A percentile compares a stretch with the other conserved stretches of the same genome.
Conservation (phyloP, 2,113 vertebrate genomes). For the Prunella fulvescens region DNA sequence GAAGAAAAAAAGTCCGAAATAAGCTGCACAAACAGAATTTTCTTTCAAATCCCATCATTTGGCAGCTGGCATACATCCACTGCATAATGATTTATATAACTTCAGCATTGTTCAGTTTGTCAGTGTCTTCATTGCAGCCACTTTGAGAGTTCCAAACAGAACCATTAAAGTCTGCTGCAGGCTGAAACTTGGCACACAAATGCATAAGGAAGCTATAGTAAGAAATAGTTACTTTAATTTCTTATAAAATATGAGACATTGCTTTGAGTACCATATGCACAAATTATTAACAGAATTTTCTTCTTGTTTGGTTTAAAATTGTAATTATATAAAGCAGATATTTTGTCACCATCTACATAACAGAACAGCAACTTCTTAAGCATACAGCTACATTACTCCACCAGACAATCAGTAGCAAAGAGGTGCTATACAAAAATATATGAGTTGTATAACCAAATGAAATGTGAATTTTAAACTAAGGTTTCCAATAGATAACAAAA, state of each 20-base stretch:
- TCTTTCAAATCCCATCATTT: neutral
- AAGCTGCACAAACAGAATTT: neutral
- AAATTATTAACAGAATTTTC: neutral
- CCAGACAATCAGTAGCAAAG: neutral
- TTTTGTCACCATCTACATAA: neutral
- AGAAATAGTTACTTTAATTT: slow-evolving; percentile 21
- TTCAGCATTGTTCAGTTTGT: neutral
- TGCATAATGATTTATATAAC: neutral
- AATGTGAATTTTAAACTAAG: neutral
- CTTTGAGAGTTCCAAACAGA: neutral
- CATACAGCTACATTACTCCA: neutral
- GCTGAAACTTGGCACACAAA: neutral
- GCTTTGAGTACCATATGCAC: neutral
- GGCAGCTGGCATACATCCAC: neutral
- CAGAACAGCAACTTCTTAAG: neutral
- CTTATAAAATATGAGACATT: neutral
- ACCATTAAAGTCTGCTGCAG: slow-evolving; percentile 12
- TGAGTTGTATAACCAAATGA: neutral
- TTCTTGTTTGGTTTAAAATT: slow-evolving; percentile 3
- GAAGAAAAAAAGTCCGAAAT: neutral
- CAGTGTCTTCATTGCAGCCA: neutral
- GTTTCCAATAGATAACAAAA: neutral
- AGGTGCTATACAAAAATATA: neutral
- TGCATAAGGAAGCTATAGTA: neutral
- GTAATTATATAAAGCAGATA: neutral